A percentile compares a stretch with the other conserved stretches of the same genome.
phyloP scores from a whole-genome alignment of 2,888 invertebrate genomes.

The Alentia gelatinosa region DNA sequence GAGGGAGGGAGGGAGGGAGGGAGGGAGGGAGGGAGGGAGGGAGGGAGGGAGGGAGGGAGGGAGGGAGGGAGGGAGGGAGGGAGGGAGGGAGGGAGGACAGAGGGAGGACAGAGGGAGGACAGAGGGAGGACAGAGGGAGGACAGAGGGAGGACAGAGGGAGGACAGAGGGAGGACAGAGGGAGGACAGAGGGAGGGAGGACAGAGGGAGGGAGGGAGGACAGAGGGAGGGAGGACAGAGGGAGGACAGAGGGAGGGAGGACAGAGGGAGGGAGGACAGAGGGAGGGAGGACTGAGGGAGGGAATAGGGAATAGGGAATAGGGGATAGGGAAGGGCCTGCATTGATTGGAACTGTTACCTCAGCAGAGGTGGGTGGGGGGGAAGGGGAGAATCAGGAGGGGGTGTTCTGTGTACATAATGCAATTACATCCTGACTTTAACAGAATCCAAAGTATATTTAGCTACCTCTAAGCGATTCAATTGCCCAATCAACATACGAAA shows the following conservation, averaged over 20 bases:
- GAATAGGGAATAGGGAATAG: neutral
- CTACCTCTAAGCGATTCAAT: too few relatives aligned
- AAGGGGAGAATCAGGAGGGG: neutral
- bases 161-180: neutral
- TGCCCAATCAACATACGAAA: too few relatives aligned
- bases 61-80: neutral
- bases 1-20: neutral
- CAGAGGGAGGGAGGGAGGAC: neutral
- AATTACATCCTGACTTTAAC: too few relatives aligned
- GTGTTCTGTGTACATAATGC: too few relatives aligned
- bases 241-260: neutral
- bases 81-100: neutral
- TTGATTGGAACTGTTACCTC: too few relatives aligned
- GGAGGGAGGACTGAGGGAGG: neutral
- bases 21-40: neutral
- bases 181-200: neutral
- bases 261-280: neutral
- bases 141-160: neutral
- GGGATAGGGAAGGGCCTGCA: neutral
- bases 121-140: neutral
- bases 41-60: neutral
- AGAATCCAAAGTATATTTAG: too few relatives aligned
- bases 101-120: neutral
- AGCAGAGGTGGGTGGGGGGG: neutral
- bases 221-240: neutral